Evolutionary conservation across 2,888 invertebrate genomes (phyloP).

Genomic region (Pseudococcus jackbeardsleyi): DNA sequence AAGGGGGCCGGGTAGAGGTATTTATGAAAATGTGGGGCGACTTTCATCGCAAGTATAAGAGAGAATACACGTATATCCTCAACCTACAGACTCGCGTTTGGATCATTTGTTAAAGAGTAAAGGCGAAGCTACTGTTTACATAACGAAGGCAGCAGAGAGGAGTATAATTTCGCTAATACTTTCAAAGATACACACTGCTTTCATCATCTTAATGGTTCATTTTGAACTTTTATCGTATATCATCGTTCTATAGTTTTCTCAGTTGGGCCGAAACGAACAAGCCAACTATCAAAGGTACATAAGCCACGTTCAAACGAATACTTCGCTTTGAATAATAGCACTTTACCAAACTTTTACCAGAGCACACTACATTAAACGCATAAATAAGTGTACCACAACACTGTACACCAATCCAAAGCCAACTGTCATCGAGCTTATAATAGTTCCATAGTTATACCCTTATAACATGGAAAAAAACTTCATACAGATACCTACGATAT

Average conservation of each 20-base stretch:
- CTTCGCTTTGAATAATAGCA: constrained; percentile 50
- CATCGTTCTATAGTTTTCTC: constrained; percentile 56
- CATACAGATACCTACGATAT: neutral
- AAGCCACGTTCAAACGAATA: constrained; percentile 54
- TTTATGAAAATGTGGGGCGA: neutral
- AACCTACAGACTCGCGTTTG: neutral
- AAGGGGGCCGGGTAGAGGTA: neutral
- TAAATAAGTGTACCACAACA: constrained; percentile 31
- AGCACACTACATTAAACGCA: constrained; percentile 55
- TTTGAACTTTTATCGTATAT: constrained; percentile 57
- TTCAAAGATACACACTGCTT: constrained; percentile 56
- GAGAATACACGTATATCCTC: neutral
- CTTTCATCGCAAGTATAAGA: neutral
- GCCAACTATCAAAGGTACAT: constrained; percentile 54
- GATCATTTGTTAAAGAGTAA: constrained; percentile 53
- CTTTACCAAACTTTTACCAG: constrained; percentile 45
- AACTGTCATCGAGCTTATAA: constrained; percentile 45
- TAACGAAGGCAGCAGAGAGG: constrained; percentile 38
- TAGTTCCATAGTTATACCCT: neutral
- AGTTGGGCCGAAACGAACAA: constrained; percentile 51
- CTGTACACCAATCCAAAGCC: constrained; percentile 10
- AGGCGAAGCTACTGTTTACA: constrained; percentile 46
- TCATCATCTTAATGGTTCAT: constrained; percentile 57
- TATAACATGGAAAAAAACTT: too few species aligned
- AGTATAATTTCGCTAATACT: constrained; percentile 56